These are phyloP conservation scores for Agelaius tricolor DNA, from an alignment of 2,113 vertebrate genomes.

Conservation along the genomic window DNA sequence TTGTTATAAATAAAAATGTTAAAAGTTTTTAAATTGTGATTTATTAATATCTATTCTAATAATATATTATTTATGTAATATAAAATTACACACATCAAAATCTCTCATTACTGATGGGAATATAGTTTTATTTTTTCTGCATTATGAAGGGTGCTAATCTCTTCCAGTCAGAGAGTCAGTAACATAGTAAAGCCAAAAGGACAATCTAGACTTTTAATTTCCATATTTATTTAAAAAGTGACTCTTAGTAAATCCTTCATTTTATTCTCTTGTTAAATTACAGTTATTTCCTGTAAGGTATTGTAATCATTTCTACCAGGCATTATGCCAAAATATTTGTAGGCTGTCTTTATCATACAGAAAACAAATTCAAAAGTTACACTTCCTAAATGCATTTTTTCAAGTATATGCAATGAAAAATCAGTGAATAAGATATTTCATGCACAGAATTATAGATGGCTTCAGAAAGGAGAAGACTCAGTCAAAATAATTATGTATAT, in stretches of 20 bases:
- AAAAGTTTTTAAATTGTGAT: not conserved
- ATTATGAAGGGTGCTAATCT: not conserved
- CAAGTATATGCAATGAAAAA: not conserved
- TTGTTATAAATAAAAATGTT: not conserved
- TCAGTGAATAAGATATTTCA: not conserved
- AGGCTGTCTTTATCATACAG: not conserved
- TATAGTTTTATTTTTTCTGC: not conserved
- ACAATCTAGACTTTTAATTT: not conserved
- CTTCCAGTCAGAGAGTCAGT: not conserved
- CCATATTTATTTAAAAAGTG: not conserved
- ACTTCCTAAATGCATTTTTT: not conserved
- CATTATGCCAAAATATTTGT: not conserved
- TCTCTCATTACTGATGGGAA: not conserved
- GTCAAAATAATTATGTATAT: not conserved
- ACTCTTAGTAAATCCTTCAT: not conserved
- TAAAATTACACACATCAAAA: not conserved
- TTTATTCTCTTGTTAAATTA: not conserved
- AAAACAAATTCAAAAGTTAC: not conserved
- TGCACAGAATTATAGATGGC: not conserved
- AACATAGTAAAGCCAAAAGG: not conserved
- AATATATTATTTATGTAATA: not conserved
- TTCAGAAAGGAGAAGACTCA: not conserved
- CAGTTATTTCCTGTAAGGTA: not conserved
- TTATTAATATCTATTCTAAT: not conserved
- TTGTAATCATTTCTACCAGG: not conserved